Evolutionary conservation across 2,888 invertebrate species (phyloP), one percentile per base, ranked within the genome.

Genomic region (Rhagonycha lutea): DNA sequence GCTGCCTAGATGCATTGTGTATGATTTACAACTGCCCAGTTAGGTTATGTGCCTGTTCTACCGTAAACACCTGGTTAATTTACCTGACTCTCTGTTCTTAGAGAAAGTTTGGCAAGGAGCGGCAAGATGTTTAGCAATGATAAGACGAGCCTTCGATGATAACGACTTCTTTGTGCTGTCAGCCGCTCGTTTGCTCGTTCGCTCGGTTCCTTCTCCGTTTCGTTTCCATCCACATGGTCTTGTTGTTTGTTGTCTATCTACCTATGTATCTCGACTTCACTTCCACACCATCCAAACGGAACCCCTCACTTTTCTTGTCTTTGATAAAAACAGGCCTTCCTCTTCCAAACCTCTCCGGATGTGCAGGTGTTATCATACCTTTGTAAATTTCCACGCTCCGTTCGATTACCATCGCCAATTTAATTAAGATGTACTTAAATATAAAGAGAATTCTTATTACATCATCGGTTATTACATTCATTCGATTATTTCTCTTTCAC

Each of bases 71-170:
- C 78, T 78, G 77, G 74, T 61, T 69, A 61, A 28, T 71, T 77
- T 75, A 70, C 77, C 76, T 80, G 80, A 79, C 62, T 80, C 72
- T 67, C 67, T 78, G 77, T 62, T 77, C 73, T 70, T 84, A 86
- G 86, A 86, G 87, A 87, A 87, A 87, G 87, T 87, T 87, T 86
- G 86, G 86, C 87, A 86, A 85, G 84, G 84, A 83, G 84, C 82
- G 82, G 78, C 77, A 72, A 81, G 82, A 82, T 82, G 82, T 80
- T 81, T 72, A 78, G 77, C 76, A 69, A 79, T 78, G 84, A 85
- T 85, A 85, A 86, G 86, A 86, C 85, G 84, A 81, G 82, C 81
- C 82, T 81, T 78, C 80, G 82, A 77, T 84, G 86, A 86, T 86
- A 86, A 86, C 82, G 77, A 79, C 77, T 82, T 81, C 84, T 83